phyloP scores from a whole-genome alignment of 2,113 vertebrate species.

The Macquaria australasica region DNA sequence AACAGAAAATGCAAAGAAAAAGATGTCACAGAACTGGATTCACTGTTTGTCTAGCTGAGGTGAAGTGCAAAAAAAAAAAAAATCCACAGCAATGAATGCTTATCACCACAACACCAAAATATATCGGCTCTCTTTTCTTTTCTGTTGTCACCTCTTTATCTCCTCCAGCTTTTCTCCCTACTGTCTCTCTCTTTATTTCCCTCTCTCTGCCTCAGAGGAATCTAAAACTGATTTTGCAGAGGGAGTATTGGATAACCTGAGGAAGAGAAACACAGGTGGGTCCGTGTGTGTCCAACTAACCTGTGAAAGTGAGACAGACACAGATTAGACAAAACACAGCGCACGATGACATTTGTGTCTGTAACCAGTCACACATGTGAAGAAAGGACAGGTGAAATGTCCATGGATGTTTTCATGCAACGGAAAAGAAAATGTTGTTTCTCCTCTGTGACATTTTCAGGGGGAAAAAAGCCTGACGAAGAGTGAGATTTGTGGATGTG shows the following conservation, averaged over 20 bases:
- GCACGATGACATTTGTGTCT: conserved; percentile 17
- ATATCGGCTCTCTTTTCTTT: background rate
- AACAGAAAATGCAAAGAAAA: conserved; percentile 1
- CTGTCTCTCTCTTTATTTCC: background rate
- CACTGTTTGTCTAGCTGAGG: background rate
- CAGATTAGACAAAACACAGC: conserved; percentile 29
- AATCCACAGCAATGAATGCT: background rate
- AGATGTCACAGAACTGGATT: background rate
- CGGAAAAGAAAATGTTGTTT: conserved; percentile 35
- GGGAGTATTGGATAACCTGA: conserved; percentile 56
- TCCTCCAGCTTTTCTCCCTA: background rate
- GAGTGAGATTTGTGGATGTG: conserved; percentile 26
- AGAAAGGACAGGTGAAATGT: conserved; percentile 18
- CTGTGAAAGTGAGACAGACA: conserved; percentile 26
- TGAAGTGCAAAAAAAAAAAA: background rate
- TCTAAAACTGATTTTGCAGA: conserved; percentile 60
- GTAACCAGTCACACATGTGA: conserved; percentile 20
- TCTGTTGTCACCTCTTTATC: conserved; percentile 41
- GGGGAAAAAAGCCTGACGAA: conserved; percentile 32
- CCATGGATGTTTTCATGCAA: background rate
- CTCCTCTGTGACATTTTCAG: conserved; percentile 53
- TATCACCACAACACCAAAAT: background rate
- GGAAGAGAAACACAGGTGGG: conserved; percentile 46
- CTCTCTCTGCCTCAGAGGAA: conserved; percentile 24
- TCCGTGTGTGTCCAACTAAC: conserved; percentile 56